Percentiles rank a stretch among this genome's conserved stretches.
These are phyloP conservation scores for Moxostoma hubbsi DNA, from an alignment of 2,797 vertebrate genomes.

Conservation along the genomic window DNA sequence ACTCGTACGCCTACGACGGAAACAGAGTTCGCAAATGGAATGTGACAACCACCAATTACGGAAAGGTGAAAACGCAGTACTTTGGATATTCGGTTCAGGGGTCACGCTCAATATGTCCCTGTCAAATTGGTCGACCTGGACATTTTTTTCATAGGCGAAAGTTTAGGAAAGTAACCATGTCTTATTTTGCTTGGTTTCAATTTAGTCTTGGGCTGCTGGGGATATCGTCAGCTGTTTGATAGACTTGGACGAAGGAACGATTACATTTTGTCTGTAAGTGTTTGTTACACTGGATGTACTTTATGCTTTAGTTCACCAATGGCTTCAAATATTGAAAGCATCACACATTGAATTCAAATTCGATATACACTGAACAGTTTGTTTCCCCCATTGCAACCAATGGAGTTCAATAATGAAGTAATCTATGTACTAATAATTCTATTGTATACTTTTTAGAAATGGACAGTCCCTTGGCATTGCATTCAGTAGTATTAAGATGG, in stretches of 20 bases:
- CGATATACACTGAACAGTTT: neutral
- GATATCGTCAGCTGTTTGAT: conserved; percentile 98
- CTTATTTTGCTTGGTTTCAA: conserved; percentile 5
- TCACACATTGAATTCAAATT: neutral
- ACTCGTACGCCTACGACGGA: conserved; percentile 95
- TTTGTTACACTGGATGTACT: neutral
- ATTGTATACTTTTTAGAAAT: conserved; percentile 76
- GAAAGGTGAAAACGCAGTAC: conserved; percentile 83
- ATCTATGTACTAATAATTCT: neutral
- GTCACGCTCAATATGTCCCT: neutral
- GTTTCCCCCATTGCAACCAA: too few relatives aligned
- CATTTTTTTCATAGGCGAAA: neutral
- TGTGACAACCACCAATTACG: conserved; percentile 96
- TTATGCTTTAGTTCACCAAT: neutral
- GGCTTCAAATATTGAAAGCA: neutral
- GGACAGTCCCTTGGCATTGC: conserved; percentile 91
- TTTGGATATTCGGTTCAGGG: neutral
- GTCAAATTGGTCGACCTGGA: neutral
- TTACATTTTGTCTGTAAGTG: conserved; percentile 95
- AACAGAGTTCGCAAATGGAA: conserved; percentile 99
- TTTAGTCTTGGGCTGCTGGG: conserved; percentile 95
- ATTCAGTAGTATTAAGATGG: conserved; percentile 90
- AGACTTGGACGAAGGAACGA: conserved; percentile 92
- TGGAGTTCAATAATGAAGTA: neutral
- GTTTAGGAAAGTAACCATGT: neutral